phyloP scores from a whole-genome alignment of 2,797 vertebrate genomes.

The Decapterus maruadsi region DNA sequence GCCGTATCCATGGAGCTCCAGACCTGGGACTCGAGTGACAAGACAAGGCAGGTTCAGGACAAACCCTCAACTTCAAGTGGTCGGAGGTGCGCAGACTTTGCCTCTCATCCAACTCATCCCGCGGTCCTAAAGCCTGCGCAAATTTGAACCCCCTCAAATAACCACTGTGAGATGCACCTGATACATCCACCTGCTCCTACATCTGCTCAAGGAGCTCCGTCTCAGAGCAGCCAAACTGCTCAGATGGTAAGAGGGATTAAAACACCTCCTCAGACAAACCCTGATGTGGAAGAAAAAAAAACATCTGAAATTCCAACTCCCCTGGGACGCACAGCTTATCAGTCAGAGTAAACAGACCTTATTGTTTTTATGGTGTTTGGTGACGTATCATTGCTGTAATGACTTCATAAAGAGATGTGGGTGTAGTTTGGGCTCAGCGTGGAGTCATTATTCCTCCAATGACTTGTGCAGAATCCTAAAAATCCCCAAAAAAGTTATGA shows the following conservation, averaged over 20 bases:
- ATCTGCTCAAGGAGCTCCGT: neutral
- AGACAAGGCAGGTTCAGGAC: slow-evolving; percentile 43
- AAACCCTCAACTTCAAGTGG: slow-evolving; percentile 32
- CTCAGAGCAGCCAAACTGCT: neutral
- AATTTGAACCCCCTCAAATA: neutral
- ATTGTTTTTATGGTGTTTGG: neutral
- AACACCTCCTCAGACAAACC: neutral
- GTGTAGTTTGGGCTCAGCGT: neutral
- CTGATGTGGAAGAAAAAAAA: too few species aligned
- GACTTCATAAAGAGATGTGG: neutral
- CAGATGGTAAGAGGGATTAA: neutral
- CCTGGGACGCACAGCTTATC: neutral
- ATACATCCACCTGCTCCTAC: slow-evolving; percentile 36
- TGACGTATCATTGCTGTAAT: neutral
- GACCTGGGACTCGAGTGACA: slow-evolving; percentile 20
- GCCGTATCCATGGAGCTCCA: slow-evolving; percentile 33
- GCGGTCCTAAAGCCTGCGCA: slow-evolving; percentile 71
- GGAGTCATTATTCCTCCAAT: neutral
- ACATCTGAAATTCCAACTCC: neutral
- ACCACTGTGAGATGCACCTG: slow-evolving; percentile 10
- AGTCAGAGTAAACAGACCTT: neutral
- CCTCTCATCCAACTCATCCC: slow-evolving; percentile 51
- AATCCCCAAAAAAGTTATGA: neutral
- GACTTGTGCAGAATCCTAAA: slow-evolving; percentile 2
- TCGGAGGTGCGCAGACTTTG: slow-evolving; percentile 47